These are phyloP conservation scores for Acanthisitta chloris DNA, from an alignment of 2,113 vertebrate genomes.

Conservation along the genomic window DNA sequence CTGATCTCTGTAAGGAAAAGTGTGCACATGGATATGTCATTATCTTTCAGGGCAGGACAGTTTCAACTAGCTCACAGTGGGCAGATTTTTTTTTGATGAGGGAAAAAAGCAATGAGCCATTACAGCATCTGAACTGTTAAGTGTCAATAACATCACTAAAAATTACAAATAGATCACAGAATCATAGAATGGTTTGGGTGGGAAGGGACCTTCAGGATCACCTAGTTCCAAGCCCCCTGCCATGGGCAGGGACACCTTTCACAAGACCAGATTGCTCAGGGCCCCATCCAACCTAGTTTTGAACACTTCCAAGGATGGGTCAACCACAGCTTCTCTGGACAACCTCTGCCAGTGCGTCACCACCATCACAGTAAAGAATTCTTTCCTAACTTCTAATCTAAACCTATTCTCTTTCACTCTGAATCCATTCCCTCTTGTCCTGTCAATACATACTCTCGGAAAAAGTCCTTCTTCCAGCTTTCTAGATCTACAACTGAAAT, in stretches of 20 bases:
- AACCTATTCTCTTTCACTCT: not conserved
- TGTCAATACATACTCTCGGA: rapidly evolving
- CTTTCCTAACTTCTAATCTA: not conserved
- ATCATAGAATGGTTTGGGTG: not conserved
- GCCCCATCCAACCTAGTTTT: not conserved
- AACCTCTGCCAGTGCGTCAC: not conserved
- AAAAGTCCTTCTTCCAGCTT: not conserved
- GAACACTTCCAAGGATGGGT: too few species aligned
- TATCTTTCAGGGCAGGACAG: not conserved
- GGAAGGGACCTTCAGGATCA: not conserved
- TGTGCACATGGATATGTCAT: not conserved
- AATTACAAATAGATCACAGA: not conserved
- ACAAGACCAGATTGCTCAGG: not conserved
- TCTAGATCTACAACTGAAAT: not conserved
- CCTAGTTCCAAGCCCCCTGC: not conserved
- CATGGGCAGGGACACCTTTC: rapidly evolving
- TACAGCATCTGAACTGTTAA: not conserved
- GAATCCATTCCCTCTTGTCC: not conserved
- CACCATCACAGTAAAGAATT: not conserved
- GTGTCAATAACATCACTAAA: not conserved
- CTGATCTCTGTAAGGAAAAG: not conserved
- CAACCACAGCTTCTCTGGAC: not conserved
- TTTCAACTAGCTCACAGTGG: not conserved
- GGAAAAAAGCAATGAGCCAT: rapidly evolving
- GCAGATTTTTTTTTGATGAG: rapidly evolving